Base-by-base conservation (phyloP, 92 coral and sea anemone genomes). In the Umimayanthus kanabou region DNA sequence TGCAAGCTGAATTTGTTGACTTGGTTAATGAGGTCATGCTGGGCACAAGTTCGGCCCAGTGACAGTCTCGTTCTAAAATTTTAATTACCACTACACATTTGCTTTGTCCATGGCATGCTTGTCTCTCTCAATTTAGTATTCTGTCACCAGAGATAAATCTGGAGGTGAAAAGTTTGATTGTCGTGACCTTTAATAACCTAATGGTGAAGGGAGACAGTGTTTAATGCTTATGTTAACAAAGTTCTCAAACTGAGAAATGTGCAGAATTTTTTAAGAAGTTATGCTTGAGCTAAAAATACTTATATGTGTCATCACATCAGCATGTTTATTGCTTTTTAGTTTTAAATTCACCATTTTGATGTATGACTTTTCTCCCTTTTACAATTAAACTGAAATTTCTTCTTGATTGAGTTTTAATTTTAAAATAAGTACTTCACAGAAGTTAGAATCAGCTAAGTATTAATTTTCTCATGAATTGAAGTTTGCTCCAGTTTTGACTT, bases 1-100 rank as follows among this genome's bases (percentile, higher is more conserved):
- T 80, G 67, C 72, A 29, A 2, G 47, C 25, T 80, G 72, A 9
- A 13, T 50, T 57, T 57, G 72, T 80, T 80, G 85, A 80, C 70
- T 58, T 58, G 22, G 29, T 80, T 61, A 58, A 37, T 20, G 85
- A 80, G 73, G 8, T 39, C 73, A 65, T 80, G 85, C 73, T 80
- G 85, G 45, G 84, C 20, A 80, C 61, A 8, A 80, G 39, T 39
- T 33, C 7, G 61, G 67, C 40, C 39, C 76, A 61, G 23, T 61
- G 69, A 61, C 69, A 61, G 39, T 29, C 39, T 15, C 9, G 10
- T 5, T 29, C 10, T 69, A 74, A 53, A 53, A 53, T 11, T 53
- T 11, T 53, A 74, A 74, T 74, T 13, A 37, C n/a, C 50, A 74
- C 4, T 58, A 42, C 22, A 39, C 57, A 10, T 76, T 9, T 76